Conservation (phyloP, 2,888 invertebrate species). For the Eupithecia subfuscata region DNA sequence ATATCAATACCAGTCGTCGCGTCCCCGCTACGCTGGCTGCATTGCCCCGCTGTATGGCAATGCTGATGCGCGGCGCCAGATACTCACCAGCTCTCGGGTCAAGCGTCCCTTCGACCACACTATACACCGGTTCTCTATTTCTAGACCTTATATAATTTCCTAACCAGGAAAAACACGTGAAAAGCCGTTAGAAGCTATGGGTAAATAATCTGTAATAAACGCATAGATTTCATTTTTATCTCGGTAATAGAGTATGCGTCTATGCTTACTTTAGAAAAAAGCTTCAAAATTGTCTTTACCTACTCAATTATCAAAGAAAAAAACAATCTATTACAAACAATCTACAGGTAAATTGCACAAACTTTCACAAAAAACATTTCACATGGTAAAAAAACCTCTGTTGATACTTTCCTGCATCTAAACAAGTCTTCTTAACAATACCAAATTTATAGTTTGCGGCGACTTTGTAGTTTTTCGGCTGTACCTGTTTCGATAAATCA, state of each 20-base stretch:
- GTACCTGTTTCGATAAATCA: slow-evolving; percentile 37
- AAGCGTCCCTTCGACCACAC: too few species aligned
- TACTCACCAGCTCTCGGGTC: too few species aligned
- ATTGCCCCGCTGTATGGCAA: too few species aligned
- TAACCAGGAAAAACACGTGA: too few species aligned
- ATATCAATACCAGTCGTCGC: too few species aligned
- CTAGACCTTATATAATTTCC: too few species aligned
- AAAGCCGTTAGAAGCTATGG: too few species aligned
- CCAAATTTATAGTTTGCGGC: slow-evolving; percentile 45
- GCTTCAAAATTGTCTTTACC: neutral
- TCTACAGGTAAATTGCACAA: neutral
- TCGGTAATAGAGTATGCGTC: neutral
- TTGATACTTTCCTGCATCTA: slow-evolving; percentile 40
- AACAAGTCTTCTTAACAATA: slow-evolving; percentile 46
- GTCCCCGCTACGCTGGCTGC: too few species aligned
- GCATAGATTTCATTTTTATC: neutral
- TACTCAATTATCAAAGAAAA: neutral
- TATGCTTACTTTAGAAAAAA: neutral
- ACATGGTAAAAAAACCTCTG: slow-evolving; percentile 24
- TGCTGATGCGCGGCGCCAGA: too few species aligned
- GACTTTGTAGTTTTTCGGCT: slow-evolving; percentile 32
- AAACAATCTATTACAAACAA: too few species aligned
- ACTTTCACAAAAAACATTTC: slow-evolving; percentile 23
- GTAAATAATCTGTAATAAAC: too few species aligned
- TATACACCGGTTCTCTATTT: too few species aligned